Conservation (phyloP, 2,797 vertebrate genomes). For the Bucorvus abyssinicus region DNA sequence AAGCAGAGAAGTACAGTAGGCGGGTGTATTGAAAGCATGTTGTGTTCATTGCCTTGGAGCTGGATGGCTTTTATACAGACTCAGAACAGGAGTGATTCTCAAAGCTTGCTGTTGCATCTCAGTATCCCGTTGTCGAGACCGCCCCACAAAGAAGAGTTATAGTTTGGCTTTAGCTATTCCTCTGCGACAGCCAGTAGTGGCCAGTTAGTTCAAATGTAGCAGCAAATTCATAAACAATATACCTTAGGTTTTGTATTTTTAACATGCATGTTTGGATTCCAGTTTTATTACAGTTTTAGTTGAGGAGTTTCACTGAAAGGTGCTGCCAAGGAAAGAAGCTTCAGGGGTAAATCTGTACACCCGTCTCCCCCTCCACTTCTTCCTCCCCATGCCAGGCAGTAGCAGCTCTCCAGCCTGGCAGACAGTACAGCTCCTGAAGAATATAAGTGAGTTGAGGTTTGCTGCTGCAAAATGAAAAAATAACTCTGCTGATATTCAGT, state of each 20-base stretch:
- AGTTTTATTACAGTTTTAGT: background rate
- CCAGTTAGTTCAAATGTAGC: background rate
- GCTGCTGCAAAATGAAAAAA: background rate
- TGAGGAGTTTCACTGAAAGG: background rate
- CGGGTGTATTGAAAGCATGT: background rate
- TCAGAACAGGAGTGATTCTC: background rate
- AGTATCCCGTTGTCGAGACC: background rate
- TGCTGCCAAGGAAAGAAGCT: background rate
- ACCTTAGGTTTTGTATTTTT: background rate
- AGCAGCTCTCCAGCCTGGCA: background rate
- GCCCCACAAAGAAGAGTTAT: background rate
- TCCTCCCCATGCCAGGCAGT: background rate
- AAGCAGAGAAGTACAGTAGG: background rate
- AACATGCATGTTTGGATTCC: background rate
- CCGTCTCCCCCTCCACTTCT: background rate
- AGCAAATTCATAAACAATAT: background rate
- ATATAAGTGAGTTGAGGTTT: background rate
- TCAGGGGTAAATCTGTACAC: background rate
- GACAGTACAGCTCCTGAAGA: background rate
- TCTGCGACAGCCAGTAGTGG: background rate
- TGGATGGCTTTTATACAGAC: background rate
- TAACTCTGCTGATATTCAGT: background rate
- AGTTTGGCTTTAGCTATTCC: background rate
- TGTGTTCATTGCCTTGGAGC: background rate
- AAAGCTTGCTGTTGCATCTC: background rate